Evolutionary conservation across 2,888 invertebrate species (phyloP).

Genomic region (Mongoloraphidia duomilia): DNA sequence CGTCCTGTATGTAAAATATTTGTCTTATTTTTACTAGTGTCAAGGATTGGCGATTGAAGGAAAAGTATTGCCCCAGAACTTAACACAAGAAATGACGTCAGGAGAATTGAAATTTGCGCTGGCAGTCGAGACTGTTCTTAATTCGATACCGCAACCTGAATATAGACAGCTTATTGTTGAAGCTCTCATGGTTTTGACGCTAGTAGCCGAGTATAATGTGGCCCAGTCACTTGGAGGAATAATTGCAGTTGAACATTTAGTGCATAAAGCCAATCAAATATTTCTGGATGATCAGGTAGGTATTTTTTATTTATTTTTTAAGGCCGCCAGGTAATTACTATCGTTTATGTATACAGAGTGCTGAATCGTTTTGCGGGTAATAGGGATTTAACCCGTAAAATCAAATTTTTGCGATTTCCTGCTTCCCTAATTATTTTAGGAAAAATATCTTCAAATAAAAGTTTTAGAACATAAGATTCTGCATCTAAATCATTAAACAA

Average conservation of each 20-base stretch:
- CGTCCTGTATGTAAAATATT: slow-evolving; percentile 19
- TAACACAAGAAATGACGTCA: slow-evolving; percentile 98
- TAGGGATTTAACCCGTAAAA: too few relatives aligned
- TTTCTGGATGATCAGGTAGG: slow-evolving; percentile 97
- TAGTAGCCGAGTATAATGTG: slow-evolving; percentile 78
- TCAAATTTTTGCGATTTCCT: too few relatives aligned
- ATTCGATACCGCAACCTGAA: slow-evolving; percentile 95
- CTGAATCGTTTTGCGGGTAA: too few relatives aligned
- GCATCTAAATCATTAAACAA: too few relatives aligned
- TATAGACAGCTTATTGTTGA: slow-evolving; percentile 95
- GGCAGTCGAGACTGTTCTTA: slow-evolving; percentile 91
- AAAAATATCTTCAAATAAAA: too few relatives aligned
- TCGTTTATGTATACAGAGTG: too few relatives aligned
- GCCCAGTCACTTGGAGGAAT: slow-evolving; percentile 60
- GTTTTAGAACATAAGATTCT: too few relatives aligned
- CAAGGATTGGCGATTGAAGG: slow-evolving; percentile 90
- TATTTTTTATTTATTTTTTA: slow-evolving; percentile 25
- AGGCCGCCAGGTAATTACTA: too few relatives aligned
- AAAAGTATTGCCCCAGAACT: slow-evolving; percentile 73
- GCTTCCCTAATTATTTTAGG: too few relatives aligned
- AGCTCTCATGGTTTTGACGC: slow-evolving; percentile 87
- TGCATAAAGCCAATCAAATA: slow-evolving; percentile 85
- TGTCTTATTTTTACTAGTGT: slow-evolving; percentile 43
- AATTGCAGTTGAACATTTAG: slow-evolving; percentile 80
- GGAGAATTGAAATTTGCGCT: slow-evolving; percentile 97